Conservation (phyloP, 2,797 vertebrate genomes). For the Xenentodon cancila region DNA sequence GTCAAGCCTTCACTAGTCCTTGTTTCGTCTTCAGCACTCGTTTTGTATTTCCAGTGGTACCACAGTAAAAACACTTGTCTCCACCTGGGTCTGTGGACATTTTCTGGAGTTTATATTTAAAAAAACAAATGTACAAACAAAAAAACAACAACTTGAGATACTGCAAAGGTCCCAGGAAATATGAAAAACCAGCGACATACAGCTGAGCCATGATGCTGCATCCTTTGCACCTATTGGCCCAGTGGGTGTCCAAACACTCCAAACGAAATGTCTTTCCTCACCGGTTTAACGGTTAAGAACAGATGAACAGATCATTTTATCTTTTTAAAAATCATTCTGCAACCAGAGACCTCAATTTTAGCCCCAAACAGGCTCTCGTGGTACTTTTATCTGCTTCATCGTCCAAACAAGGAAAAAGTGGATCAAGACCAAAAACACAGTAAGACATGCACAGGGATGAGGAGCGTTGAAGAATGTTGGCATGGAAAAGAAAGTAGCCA, state of each 20-base stretch:
- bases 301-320: too few species aligned
- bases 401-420: conserved; percentile 28
- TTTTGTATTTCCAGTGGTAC: too few species aligned
- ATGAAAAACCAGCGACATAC: neutral
- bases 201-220: neutral
- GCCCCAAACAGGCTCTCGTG: neutral
- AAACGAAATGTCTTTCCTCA: too few species aligned
- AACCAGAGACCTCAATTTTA: neutral
- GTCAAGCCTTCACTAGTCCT: too few species aligned
- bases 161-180: neutral
- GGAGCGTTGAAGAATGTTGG: conserved; percentile 62
- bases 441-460: conserved; percentile 38
- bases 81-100: neutral
- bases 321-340: too few species aligned
- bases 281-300: too few species aligned
- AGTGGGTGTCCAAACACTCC: too few species aligned
- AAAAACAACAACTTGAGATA: neutral
- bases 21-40: too few species aligned
- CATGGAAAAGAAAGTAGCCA: conserved; percentile 48
- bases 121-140: too few species aligned
- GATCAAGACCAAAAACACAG: conserved; percentile 42
- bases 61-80: too few species aligned
- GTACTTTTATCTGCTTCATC: conserved; percentile 24
- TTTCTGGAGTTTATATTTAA: neutral
- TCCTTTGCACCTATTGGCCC: too few species aligned